A percentile compares a stretch with the other conserved stretches of the same genome.
Conservation (phyloP, 2,888 invertebrate species). For the Ptilodon capucinus region DNA sequence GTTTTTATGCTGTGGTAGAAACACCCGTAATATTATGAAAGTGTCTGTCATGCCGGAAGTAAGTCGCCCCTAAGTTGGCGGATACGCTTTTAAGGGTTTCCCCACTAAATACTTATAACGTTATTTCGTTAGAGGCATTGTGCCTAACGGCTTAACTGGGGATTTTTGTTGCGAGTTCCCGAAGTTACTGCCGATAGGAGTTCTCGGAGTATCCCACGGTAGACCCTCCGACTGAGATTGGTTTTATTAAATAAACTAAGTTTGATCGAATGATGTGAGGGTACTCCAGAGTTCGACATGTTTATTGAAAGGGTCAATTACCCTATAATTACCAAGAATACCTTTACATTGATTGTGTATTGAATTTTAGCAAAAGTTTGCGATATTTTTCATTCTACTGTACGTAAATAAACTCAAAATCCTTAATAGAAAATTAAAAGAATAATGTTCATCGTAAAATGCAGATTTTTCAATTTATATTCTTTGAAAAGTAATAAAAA, state of each 20-base stretch:
- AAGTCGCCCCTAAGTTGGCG: constrained; percentile 22
- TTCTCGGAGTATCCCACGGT: constrained; percentile 21
- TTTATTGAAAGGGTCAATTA: constrained; percentile 8
- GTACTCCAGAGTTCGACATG: constrained; percentile 19
- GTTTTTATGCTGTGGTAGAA: constrained; percentile 2
- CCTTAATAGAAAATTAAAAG: background rate
- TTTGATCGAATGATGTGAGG: constrained; percentile 15
- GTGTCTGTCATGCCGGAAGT: constrained; percentile 15
- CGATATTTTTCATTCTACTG: background rate
- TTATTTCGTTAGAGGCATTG: background rate
- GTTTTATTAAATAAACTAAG: constrained; percentile 32
- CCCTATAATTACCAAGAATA: background rate
- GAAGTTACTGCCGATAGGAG: constrained; percentile 13
- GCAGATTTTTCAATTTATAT: constrained; percentile 1
- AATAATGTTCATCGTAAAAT: background rate
- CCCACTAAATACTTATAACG: constrained; percentile 9
- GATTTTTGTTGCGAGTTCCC: constrained; percentile 26
- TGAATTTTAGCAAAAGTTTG: background rate
- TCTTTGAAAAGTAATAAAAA: background rate
- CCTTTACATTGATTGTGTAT: background rate
- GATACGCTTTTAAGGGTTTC: constrained; percentile 39
- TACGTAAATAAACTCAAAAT: background rate
- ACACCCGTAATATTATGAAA: constrained; percentile 12
- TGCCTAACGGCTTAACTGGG: constrained; percentile 14
- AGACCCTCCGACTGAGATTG: constrained; percentile 8